Base-by-base conservation (phyloP, 2,797 vertebrate genomes). In the Bovichtus diacanthus region DNA sequence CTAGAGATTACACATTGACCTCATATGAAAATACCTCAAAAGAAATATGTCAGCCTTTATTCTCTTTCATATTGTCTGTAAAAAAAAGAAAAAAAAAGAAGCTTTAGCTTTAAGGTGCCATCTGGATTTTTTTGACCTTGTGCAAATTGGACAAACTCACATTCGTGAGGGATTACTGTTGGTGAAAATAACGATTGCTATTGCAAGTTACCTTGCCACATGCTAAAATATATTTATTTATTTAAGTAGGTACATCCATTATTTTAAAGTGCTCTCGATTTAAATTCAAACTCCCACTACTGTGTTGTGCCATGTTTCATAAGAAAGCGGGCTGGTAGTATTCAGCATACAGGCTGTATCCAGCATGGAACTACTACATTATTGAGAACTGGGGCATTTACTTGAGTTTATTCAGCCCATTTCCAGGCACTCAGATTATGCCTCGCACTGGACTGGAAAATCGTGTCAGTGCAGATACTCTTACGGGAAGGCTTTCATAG, bases 401-500 rank as follows among this genome's bases (percentile, higher is more conserved):
- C 79, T 88, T 59, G 55, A 61, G 68, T 8, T 89, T 90, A 88
- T 90, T 86, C 87, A 87, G 50, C 81, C 87, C 74, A 87, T 90
- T 92, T 92, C 90, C 87, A 72, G 85, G 86, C 88, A 86, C 80
- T 87, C 82, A 76, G 83, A 88, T 90, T 92, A 90, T 90, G 85
- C 69, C 49, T 80, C 5, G 16, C 74, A 66, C 74, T 87, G 80
- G 78, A 89, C 81, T 82, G 82, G 82, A 90, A 90, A 92, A 91
- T 85, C 25, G 12, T 83, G 88, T 89, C 89, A 89, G 50, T 53
- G 79, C 76, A 79, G 84, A 87, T 84, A 76, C 74, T 81, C 69
- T 87, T 81, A 87, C 71, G 46, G 83, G 84, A 90, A 86, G 41
- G 62, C 83, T 83, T 74, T 87, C 68, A 70, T 81, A 74, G 78